phyloP scores from a whole-genome alignment of 2,888 invertebrate genomes.

The Meteorus colon region DNA sequence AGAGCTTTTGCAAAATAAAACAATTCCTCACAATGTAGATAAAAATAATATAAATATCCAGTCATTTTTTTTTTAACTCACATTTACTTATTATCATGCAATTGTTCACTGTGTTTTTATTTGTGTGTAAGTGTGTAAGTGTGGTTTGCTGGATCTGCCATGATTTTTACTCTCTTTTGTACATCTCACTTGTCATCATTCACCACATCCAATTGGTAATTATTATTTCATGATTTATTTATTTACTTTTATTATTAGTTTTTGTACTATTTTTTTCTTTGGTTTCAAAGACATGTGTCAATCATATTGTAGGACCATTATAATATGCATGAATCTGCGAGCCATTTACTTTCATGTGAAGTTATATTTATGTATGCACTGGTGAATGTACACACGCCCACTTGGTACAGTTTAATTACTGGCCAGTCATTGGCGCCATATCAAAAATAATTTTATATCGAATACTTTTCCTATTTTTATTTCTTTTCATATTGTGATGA shows the following conservation, averaged over 20 bases:
- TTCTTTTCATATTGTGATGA: slow-evolving; percentile 3
- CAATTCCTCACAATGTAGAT: no score
- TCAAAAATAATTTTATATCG: slow-evolving; percentile 17
- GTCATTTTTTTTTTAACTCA: neutral
- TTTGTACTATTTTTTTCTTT: neutral
- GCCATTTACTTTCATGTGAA: neutral
- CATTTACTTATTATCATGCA: slow-evolving; percentile 4
- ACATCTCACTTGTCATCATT: neutral
- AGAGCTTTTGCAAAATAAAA: neutral
- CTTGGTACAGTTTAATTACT: slow-evolving; percentile 25
- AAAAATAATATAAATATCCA: neutral
- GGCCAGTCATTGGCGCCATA: slow-evolving; percentile 36
- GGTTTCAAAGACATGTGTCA: neutral
- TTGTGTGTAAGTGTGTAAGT: neutral
- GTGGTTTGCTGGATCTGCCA: neutral
- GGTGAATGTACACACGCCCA: slow-evolving; percentile 26
- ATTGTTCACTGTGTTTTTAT: neutral
- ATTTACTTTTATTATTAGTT: neutral
- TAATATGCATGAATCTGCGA: slow-evolving; percentile 34
- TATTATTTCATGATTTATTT: neutral
- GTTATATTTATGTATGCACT: neutral
- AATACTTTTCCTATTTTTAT: slow-evolving; percentile 1
- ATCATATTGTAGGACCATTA: neutral
- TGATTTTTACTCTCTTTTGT: slow-evolving; percentile 7
- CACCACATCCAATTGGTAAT: neutral